phyloP scores from a whole-genome alignment of 2,888 invertebrate genomes.

The Noctua pronuba region DNA sequence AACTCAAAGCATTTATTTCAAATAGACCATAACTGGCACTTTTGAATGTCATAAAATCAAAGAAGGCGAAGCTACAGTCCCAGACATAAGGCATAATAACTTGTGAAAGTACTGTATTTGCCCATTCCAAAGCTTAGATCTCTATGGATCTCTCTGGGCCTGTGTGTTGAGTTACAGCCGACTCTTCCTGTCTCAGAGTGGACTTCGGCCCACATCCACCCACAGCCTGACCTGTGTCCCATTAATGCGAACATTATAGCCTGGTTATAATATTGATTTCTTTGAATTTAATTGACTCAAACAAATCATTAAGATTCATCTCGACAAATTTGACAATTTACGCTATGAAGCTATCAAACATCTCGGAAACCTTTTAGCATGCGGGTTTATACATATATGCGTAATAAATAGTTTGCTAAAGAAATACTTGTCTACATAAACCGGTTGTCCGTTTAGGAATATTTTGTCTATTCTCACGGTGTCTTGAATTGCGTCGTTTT shows the following conservation, averaged over 20 bases:
- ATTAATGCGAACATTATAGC: neutral
- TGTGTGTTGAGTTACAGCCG: neutral
- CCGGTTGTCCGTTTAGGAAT: constrained; percentile 5
- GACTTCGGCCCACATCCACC: too few relatives aligned
- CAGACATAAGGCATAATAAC: too few relatives aligned
- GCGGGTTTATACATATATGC: neutral
- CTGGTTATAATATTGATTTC: too few relatives aligned
- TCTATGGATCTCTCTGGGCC: too few relatives aligned
- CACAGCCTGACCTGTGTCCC: neutral
- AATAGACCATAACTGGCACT: too few relatives aligned
- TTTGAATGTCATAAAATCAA: too few relatives aligned
- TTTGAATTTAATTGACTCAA: too few relatives aligned
- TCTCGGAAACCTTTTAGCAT: neutral
- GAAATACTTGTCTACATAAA: constrained; percentile 17
- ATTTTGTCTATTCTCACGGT: neutral
- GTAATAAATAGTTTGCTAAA: constrained; percentile 8
- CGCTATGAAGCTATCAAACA: neutral
- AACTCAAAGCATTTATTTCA: too few relatives aligned
- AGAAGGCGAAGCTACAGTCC: too few relatives aligned
- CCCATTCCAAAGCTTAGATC: too few relatives aligned
- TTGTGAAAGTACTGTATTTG: too few relatives aligned
- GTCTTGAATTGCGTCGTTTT: neutral
- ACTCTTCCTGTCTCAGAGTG: neutral
- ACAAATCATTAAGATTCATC: too few relatives aligned
- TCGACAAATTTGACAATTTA: neutral